Evolutionary conservation across 2,113 vertebrate species (phyloP).

Genomic region (Mesocricetus auratus): DNA sequence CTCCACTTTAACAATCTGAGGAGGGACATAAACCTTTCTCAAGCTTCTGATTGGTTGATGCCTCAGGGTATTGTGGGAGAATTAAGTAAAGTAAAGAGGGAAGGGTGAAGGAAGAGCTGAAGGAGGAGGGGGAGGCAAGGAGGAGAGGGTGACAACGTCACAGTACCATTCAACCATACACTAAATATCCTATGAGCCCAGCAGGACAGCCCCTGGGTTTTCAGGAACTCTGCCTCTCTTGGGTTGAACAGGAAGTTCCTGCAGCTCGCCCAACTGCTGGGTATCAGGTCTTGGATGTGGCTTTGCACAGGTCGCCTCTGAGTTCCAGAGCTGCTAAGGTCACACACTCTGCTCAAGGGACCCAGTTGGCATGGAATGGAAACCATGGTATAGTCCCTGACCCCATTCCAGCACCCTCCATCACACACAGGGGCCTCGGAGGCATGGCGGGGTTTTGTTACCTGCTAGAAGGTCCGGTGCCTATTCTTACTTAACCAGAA

Average conservation of each 20-base stretch:
- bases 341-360: background rate
- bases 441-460: background rate
- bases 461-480: background rate
- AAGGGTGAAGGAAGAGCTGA: background rate
- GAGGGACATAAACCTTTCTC: background rate
- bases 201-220: accelerated
- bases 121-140: background rate
- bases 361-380: background rate
- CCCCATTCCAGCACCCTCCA: accelerated
- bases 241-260: background rate
- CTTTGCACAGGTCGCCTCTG: background rate
- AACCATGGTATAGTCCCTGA: background rate
- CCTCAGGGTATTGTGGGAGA: background rate
- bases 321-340: background rate
- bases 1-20: background rate
- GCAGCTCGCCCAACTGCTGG: accelerated
- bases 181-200: background rate
- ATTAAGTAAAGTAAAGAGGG: background rate
- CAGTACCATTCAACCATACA: accelerated
- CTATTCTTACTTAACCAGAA: background rate
- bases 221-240: background rate
- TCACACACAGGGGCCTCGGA: accelerated
- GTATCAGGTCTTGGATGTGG: accelerated
- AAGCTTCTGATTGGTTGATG: accelerated
- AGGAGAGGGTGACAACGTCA: background rate